Conservation (phyloP, 2,888 invertebrate species). For the Teleiodes luculella region DNA sequence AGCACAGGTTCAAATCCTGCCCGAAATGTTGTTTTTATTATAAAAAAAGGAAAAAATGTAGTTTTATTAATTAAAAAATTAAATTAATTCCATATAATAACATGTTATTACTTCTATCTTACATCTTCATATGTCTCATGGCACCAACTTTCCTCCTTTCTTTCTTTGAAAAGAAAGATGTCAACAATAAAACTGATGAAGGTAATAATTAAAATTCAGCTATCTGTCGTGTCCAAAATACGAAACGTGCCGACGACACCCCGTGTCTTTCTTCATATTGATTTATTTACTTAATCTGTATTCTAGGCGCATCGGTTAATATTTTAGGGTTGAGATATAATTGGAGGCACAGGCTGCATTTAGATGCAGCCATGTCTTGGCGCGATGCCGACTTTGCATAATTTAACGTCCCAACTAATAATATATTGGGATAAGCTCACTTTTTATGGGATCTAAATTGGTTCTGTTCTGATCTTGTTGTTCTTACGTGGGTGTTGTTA, state of each 20-base stretch:
- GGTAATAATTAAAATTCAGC: slow-evolving; percentile 2
- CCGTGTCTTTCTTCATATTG: slow-evolving; percentile 35
- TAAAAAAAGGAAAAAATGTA: too few relatives aligned
- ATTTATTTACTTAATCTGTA: slow-evolving; percentile 60
- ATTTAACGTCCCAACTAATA: slow-evolving; percentile 56
- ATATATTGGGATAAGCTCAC: slow-evolving; percentile 38
- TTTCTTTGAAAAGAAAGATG: too few relatives aligned
- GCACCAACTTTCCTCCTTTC: too few relatives aligned
- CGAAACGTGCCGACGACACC: slow-evolving; percentile 16
- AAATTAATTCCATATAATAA: too few relatives aligned
- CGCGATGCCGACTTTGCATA: slow-evolving; percentile 62
- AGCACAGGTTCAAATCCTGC: too few relatives aligned
- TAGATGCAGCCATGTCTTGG: slow-evolving; percentile 63
- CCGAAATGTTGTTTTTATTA: too few relatives aligned
- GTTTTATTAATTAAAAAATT: too few relatives aligned
- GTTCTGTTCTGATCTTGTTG: too few relatives aligned
- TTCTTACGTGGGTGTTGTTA: too few relatives aligned
- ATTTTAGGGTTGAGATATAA: slow-evolving; percentile 74
- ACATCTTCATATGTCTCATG: too few relatives aligned
- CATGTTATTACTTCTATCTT: too few relatives aligned
- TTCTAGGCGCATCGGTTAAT: slow-evolving; percentile 62
- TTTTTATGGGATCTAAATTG: slow-evolving; percentile 19
- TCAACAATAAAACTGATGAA: background rate
- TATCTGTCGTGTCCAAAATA: slow-evolving; percentile 14
- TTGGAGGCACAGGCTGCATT: slow-evolving; percentile 68